Evolutionary conservation across 2,113 vertebrate species (phyloP).

Genomic region (Microcebus griseorufus): DNA sequence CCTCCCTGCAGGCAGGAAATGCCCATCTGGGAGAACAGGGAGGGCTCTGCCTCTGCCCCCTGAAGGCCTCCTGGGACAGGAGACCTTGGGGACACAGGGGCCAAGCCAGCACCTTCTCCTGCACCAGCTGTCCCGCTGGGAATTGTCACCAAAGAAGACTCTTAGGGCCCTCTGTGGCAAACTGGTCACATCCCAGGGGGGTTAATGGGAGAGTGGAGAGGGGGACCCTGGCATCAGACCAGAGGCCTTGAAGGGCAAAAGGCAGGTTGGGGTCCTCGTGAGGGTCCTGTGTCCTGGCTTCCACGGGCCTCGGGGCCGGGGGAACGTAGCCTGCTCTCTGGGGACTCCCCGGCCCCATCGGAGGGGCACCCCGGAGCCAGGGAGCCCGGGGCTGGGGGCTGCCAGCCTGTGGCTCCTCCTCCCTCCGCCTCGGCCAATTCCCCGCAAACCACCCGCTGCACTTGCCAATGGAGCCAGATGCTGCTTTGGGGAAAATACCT

Average conservation of each 20-base stretch:
- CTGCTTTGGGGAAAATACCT: slow-evolving; percentile 86
- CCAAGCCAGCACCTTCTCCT: not conserved
- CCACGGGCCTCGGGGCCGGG: not conserved
- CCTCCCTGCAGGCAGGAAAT: not conserved
- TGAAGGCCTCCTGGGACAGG: not conserved
- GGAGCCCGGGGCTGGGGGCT: not conserved
- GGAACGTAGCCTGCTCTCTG: rapidly evolving
- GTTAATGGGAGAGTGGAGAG: not conserved
- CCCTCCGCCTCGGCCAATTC: not conserved
- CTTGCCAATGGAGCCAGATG: slow-evolving; percentile 85
- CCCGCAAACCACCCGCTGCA: slow-evolving; percentile 2
- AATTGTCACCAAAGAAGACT: not conserved
- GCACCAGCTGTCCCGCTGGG: not conserved
- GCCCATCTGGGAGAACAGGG: not conserved
- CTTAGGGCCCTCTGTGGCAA: not conserved
- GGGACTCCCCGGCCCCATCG: rapidly evolving
- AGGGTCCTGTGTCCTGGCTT: not conserved
- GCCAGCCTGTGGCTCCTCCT: not conserved
- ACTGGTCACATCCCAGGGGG: rapidly evolving
- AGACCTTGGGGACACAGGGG: not conserved
- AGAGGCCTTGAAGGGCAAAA: not conserved
- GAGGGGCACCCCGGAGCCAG: not conserved
- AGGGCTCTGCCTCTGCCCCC: not conserved
- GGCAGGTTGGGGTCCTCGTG: not conserved
- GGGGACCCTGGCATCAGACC: not conserved